Evolutionary conservation across 2,888 invertebrate species (phyloP).

Genomic region (Andrena camellia): DNA sequence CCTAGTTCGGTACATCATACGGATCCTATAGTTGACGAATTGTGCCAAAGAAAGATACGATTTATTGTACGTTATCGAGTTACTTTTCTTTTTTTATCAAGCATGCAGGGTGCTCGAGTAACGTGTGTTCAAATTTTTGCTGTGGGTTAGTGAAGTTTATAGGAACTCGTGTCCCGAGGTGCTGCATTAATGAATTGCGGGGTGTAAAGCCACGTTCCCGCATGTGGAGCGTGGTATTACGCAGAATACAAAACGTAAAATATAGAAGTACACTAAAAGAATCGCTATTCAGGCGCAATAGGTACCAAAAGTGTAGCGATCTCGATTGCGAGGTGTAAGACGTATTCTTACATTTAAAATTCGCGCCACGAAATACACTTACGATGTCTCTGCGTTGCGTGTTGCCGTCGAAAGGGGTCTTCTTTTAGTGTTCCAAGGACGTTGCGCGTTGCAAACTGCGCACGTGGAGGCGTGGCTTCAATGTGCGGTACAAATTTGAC

Average conservation of each 20-base stretch:
- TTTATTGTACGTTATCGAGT: constrained; percentile 75
- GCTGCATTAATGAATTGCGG: no score
- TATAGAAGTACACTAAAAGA: not conserved
- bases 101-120: constrained; percentile 56
- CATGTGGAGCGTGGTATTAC: no score
- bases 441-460: not conserved
- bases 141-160: not conserved
- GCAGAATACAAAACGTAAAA: no score
- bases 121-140: not conserved
- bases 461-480: not conserved
- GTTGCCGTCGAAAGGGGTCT: not conserved
- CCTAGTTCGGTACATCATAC: constrained; percentile 56
- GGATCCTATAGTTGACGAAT: constrained; percentile 71
- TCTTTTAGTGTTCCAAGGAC: not conserved
- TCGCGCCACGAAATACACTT: not conserved
- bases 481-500: not conserved
- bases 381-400: not conserved
- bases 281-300: not conserved
- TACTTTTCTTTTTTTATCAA: constrained; percentile 75
- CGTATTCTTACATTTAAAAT: not conserved
- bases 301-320: not conserved
- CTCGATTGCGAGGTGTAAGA: not conserved
- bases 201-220: no score
- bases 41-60: constrained; percentile 79
- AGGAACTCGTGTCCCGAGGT: no score